A percentile compares a stretch with the other conserved stretches of the same genome.
Evolutionary conservation across 2,113 vertebrate genomes (phyloP).

Genomic region (Jaculus jaculus): DNA sequence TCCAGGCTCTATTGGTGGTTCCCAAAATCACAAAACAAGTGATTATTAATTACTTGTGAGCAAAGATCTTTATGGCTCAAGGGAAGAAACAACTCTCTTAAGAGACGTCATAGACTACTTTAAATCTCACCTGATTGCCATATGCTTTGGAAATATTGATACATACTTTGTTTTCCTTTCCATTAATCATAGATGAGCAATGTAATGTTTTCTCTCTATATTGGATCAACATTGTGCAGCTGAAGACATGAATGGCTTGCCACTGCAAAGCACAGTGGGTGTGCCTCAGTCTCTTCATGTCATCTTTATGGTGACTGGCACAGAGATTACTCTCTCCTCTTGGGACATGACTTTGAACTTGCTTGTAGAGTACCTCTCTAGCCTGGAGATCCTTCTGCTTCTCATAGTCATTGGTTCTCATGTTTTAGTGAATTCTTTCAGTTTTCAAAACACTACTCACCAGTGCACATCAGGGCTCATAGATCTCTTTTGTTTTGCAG

Average conservation of each 20-base stretch:
- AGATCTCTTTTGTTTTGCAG: background rate
- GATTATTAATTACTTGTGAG: background rate
- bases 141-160: background rate
- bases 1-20: background rate
- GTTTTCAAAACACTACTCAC: background rate
- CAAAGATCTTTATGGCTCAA: background rate
- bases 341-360: background rate
- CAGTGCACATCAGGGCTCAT: background rate
- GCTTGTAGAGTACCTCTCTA: background rate
- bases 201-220: background rate
- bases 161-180: background rate
- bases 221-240: background rate
- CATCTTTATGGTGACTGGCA: background rate
- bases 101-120: background rate
- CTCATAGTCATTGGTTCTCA: background rate
- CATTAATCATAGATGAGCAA: background rate
- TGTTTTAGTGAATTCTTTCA: background rate
- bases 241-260: background rate
- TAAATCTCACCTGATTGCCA: background rate
- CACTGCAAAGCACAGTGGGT: fast-evolving
- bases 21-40: background rate
- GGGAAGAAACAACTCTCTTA: background rate
- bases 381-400: background rate
- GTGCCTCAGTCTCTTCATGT: background rate
- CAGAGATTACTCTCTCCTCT: background rate